Conservation (phyloP, 2,113 vertebrate genomes). For the Cygnus buccinator region DNA sequence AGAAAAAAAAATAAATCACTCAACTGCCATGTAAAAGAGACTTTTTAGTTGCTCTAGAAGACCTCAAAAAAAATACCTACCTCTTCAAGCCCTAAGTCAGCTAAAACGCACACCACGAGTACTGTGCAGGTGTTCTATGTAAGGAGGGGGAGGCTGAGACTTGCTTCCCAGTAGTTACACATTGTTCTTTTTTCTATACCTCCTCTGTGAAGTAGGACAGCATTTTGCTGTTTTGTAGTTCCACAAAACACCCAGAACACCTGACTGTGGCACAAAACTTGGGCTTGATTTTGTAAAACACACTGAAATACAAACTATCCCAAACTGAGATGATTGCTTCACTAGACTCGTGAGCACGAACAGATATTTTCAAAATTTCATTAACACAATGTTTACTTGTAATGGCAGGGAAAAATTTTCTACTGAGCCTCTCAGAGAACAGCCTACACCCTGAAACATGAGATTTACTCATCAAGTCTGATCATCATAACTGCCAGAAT, state of each 20-base stretch:
- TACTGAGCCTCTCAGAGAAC: neutral
- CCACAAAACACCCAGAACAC: neutral
- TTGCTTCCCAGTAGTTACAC: neutral
- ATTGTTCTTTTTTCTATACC: neutral
- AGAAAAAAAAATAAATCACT: neutral
- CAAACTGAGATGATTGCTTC: neutral
- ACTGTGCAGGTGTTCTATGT: neutral
- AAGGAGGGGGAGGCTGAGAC: neutral
- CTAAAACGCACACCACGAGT: rapidly evolving
- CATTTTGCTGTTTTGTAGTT: rapidly evolving
- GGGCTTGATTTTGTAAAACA: neutral
- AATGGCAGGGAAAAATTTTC: neutral
- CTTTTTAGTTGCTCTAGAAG: neutral
- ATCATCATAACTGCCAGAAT: neutral
- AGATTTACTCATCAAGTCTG: neutral
- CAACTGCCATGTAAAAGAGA: neutral
- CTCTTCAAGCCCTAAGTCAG: neutral
- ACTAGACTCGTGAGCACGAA: neutral
- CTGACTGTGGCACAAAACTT: neutral
- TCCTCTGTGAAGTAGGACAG: neutral
- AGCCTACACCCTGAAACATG: neutral
- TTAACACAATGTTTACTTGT: neutral
- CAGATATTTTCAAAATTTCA: neutral
- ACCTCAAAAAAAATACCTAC: neutral
- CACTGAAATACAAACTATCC: neutral